These are phyloP conservation scores for Anthonomus grandis DNA, from an alignment of 1,140 invertebrate species.

Conservation along the genomic window DNA sequence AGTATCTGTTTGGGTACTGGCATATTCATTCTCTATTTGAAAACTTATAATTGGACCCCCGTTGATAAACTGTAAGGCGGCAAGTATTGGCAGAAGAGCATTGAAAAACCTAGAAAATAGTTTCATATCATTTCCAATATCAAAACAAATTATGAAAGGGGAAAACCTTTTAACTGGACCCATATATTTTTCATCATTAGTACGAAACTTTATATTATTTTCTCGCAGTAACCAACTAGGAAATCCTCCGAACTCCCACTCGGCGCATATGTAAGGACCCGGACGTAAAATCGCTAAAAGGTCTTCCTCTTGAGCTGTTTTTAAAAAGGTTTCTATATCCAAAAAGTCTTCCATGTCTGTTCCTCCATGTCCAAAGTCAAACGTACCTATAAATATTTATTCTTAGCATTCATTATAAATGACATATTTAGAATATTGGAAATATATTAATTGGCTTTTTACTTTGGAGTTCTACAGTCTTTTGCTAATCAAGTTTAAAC, in stretches of 20 bases:
- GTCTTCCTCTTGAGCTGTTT: slow-evolving; percentile 74
- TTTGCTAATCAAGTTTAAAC: no score
- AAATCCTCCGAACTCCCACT: slow-evolving; percentile 59
- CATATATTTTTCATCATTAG: slow-evolving; percentile 44
- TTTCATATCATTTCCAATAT: slow-evolving; percentile 53
- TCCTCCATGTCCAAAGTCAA: slow-evolving; percentile 64
- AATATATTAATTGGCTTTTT: no score
- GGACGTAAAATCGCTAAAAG: slow-evolving; percentile 81
- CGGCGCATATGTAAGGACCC: slow-evolving; percentile 93
- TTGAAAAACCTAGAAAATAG: slow-evolving; percentile 48
- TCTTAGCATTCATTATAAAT: no score
- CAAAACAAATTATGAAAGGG: slow-evolving; percentile 56
- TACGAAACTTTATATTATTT: slow-evolving; percentile 51
- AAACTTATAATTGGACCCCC: slow-evolving; percentile 58
- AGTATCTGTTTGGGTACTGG: slow-evolving; percentile 41
- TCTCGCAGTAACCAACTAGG: slow-evolving; percentile 31
- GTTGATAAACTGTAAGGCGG: slow-evolving; percentile 53
- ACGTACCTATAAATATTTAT: slow-evolving; percentile 51
- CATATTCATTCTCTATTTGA: slow-evolving; percentile 60
- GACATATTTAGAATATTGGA: no score
- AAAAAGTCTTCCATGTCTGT: slow-evolving; percentile 63
- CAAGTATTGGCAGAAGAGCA: slow-evolving; percentile 50
- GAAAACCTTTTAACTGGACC: slow-evolving; percentile 53
- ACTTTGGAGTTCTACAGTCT: no score
- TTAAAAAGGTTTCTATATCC: slow-evolving; percentile 65